Evolutionary conservation across 2,888 invertebrate genomes (phyloP).

Genomic region (Calameuta pallipes): DNA sequence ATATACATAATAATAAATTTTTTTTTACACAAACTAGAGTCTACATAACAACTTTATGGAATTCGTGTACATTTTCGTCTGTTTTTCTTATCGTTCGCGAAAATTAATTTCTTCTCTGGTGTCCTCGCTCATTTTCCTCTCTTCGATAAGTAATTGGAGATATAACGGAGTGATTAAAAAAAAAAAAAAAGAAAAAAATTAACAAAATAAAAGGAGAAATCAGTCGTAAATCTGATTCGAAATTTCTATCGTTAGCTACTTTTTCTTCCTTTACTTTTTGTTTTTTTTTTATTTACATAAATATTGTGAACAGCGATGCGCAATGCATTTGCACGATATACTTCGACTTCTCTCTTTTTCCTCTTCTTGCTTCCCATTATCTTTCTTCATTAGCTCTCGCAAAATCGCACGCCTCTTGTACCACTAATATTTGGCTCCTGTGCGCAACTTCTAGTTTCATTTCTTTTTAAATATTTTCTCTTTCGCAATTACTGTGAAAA

Average conservation of each 20-base stretch:
- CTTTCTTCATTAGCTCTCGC: no score
- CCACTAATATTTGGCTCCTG: slow-evolving; percentile 21
- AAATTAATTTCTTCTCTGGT: slow-evolving; percentile 32
- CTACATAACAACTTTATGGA: slow-evolving; percentile 56
- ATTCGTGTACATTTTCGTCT: slow-evolving; percentile 10
- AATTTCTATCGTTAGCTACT: slow-evolving; percentile 35
- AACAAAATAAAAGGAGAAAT: slow-evolving; percentile 43
- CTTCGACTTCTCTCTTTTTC: background rate
- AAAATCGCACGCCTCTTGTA: slow-evolving; percentile 1
- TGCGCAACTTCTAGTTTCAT: background rate
- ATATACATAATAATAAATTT: slow-evolving; percentile 55
- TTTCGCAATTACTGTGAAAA: no score
- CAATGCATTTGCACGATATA: slow-evolving; percentile 42
- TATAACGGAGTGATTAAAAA: slow-evolving; percentile 19
- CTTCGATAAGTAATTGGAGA: slow-evolving; percentile 27
- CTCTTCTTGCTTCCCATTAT: no score
- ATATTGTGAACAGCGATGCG: slow-evolving; percentile 48
- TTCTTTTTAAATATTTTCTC: no score
- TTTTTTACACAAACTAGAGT: slow-evolving; percentile 60
- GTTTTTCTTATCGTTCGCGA: slow-evolving; percentile 30
- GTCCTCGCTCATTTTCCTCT: no score
- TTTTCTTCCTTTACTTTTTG: slow-evolving; percentile 20
- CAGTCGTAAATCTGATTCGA: slow-evolving; percentile 49
- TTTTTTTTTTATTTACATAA: slow-evolving; percentile 54
- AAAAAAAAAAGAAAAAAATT: slow-evolving; percentile 9